Evolutionary conservation across 2,888 invertebrate genomes (phyloP), one percentile per base, ranked within the genome.

Genomic region (Melinopterus prodromus): DNA sequence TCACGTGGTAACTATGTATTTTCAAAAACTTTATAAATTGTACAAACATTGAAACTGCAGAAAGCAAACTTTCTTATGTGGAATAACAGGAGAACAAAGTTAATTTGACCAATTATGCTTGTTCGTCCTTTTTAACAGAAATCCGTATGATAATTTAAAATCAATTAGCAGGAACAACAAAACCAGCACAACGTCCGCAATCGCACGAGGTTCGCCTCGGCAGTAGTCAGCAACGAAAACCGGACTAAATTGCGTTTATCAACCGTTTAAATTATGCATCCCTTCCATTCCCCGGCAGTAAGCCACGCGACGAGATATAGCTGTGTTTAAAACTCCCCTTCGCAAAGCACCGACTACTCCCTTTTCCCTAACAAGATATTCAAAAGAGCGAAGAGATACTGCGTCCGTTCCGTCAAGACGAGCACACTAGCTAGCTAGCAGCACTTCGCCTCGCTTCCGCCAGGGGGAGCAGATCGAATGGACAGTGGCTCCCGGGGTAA

Each of bases 181-280:
- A 71, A 16, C 16, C 16, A 35, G 16, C 16, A 15, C 35, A 26
- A 71, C 12, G 71, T 35, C 16, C 12, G 71, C 26, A 5, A 26
- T 71, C 16, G 35, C 35, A 14, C 71, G n/a, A 6, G 35, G 6
- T 4, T 71, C 35, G 35, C 35, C 71, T 71, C 16, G 16, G 16
- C 16, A 71, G 71, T n/a, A 35, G 35, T n/a, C 36, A 36, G 74
- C n/a, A 74, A 36, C 36, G 36, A 37, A 74, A 35, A 74, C 74
- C 26, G 36, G 35, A 36, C 74, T 74, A 74, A 74, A 74, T 71
- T 74, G 37, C 74, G 74, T 74, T 74, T 74, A 74, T 74, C 74
- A 74, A 74, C 74, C 74, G 35, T 35, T 37, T 74, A 74, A 74
- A 74, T 74, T 74, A 74, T 74, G 74, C 74, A 74, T 74, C 74